Conservation (phyloP, 37 sponge, comb jelly and placozoan genomes). For the Ianthella basta region DNA sequence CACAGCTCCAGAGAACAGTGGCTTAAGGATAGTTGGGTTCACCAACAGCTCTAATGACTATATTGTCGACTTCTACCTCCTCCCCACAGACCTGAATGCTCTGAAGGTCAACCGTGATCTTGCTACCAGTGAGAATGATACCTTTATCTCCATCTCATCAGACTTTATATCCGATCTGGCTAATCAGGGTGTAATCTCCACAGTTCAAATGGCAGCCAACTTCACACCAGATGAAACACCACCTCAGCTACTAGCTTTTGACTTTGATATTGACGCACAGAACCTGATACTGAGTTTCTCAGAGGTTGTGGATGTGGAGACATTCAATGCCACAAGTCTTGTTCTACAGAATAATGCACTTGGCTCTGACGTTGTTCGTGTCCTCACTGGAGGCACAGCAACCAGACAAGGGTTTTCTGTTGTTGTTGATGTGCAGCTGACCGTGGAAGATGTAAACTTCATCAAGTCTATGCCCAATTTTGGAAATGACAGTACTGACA, state of each 20-base stretch:
- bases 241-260: slow-evolving; percentile 64
- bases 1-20: not conserved
- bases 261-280: slow-evolving; percentile 61
- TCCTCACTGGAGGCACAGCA: slow-evolving; percentile 52
- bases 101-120: slow-evolving; percentile 72
- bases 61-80: slow-evolving; percentile 46
- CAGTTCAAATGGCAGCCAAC: slow-evolving; percentile 37
- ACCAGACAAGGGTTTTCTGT: slow-evolving; percentile 34
- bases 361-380: not conserved
- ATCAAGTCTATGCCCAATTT: slow-evolving; percentile 58
- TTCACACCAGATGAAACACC: slow-evolving; percentile 63
- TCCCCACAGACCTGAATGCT: slow-evolving; percentile 68
- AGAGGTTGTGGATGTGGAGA: slow-evolving; percentile 71
- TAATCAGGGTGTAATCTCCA: slow-evolving; percentile 38
- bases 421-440: slow-evolving; percentile 48
- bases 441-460: slow-evolving; percentile 53
- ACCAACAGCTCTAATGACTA: slow-evolving; percentile 69
- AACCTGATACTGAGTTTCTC: slow-evolving; percentile 76
- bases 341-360: slow-evolving; percentile 49
- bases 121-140: slow-evolving; percentile 51
- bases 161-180: slow-evolving; percentile 79
- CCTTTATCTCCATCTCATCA: slow-evolving; percentile 69
- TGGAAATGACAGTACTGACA: slow-evolving; percentile 53
- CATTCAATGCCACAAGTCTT: slow-evolving; percentile 71
- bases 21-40: slow-evolving; percentile 55